Percentiles rank a stretch among this genome's conserved stretches.
Conservation (phyloP, 2,888 invertebrate species). For the Parelbella ahira region DNA sequence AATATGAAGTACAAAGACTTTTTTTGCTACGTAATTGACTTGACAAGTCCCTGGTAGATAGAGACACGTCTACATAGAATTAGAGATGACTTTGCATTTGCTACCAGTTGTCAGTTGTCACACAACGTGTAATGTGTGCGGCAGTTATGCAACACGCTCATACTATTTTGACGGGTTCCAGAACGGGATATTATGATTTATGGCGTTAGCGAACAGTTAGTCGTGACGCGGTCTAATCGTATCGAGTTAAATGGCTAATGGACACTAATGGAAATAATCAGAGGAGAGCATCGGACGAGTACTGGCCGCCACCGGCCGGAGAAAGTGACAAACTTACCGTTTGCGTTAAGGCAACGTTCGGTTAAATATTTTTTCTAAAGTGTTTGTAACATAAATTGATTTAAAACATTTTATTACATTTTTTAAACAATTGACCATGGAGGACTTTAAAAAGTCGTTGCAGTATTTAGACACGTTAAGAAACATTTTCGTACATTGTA, state of each 20-base stretch:
- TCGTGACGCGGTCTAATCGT: constrained; percentile 72
- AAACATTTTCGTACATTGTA: too few relatives aligned
- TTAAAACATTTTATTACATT: too few relatives aligned
- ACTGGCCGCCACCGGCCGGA: constrained; percentile 52
- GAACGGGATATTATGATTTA: constrained; percentile 63
- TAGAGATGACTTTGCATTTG: constrained; percentile 14
- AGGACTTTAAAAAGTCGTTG: too few relatives aligned
- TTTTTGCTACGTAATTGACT: constrained; percentile 9
- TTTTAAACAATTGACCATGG: too few relatives aligned
- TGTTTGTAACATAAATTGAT: too few relatives aligned
- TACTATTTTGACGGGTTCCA: constrained; percentile 40
- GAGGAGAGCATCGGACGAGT: constrained; percentile 64
- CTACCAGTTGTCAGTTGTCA: constrained; percentile 22
- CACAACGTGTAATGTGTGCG: background rate
- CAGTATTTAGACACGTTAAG: too few relatives aligned
- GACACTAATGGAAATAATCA: constrained; percentile 76
- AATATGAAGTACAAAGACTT: background rate
- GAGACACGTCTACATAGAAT: constrained; percentile 15
- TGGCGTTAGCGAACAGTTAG: constrained; percentile 53
- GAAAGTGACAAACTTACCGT: constrained; percentile 65
- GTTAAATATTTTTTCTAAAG: background rate
- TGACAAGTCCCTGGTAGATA: constrained; percentile 4
- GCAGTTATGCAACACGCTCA: constrained; percentile 49
- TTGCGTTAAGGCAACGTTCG: constrained; percentile 48
- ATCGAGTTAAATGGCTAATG: constrained; percentile 77